These are phyloP conservation scores for Neomonachus schauinslandi DNA, from an alignment of 2,113 vertebrate species.

Conservation along the genomic window DNA sequence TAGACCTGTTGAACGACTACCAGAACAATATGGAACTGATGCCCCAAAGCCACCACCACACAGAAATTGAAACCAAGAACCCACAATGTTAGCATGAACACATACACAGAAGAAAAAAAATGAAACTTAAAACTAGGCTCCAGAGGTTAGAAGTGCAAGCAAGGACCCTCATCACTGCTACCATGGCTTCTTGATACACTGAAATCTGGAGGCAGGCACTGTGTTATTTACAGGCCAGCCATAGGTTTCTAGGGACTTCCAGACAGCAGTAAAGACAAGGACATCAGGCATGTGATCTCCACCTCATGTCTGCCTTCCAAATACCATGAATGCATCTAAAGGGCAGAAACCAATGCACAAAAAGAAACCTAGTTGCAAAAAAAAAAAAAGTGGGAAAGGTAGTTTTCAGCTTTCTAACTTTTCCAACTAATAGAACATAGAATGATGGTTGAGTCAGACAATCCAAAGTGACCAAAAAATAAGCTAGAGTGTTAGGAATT, in stretches of 20 bases:
- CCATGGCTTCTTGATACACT: not conserved
- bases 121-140: not conserved
- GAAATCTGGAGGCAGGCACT: not conserved
- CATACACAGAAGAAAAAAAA: not conserved
- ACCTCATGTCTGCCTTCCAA: not conserved
- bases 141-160: not conserved
- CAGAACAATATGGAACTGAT: not conserved
- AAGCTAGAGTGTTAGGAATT: not conserved
- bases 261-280: not conserved
- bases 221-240: not conserved
- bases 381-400: not conserved
- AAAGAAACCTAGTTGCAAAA: not conserved
- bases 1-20: not conserved
- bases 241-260: not conserved
- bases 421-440: not conserved
- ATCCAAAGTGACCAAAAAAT: not conserved
- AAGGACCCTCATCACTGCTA: not conserved
- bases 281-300: accelerated
- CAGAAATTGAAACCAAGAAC: not conserved
- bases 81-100: not conserved
- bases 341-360: not conserved
- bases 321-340: not conserved
- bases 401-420: not conserved
- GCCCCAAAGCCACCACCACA: not conserved
- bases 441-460: not conserved